Base-by-base conservation (phyloP, 1,140 invertebrate species). In the Metaphire vulgaris region DNA sequence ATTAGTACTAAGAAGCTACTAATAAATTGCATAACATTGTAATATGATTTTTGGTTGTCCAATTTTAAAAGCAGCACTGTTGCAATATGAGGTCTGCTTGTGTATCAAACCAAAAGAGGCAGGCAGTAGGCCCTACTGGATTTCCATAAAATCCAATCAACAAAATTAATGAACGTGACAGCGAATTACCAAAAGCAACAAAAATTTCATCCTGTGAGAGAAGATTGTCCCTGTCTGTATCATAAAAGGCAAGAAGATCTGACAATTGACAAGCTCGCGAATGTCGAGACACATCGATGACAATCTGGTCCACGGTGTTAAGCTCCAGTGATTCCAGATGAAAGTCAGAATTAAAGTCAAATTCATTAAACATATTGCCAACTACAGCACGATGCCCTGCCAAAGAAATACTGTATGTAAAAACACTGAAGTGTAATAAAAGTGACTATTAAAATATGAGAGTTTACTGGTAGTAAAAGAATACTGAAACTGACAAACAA, bases 351-450 rank as follows among this genome's bases (percentile, higher is more conserved):
- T 92, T 91, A 75, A 88, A 88, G 83, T 93, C 91, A 82, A 91
- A 92, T 82, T 92, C 91, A 33, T 90, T 91, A 82, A 92, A 93
- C 90, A 93, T 92, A 81, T 91, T 89, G 77, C 90, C 91, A 68
- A 92, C 90, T 26, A 92, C 83, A 80, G 90, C 92, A 78, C 91
- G 90, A 77, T 91, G 91, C 77, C 90, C 91, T 83, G 80, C 21
- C 79, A 71, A 74, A 31, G 29, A 26, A 73, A 28, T 29, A 31
- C n/a, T n/a, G n/a, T n/a, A n/a, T n/a, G n/a, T n/a, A n/a, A n/a
- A n/a, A n/a, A n/a, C n/a, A n/a, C n/a, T n/a, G n/a, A n/a, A n/a
- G n/a, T n/a, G n/a, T n/a, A n/a, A n/a, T n/a, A n/a, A n/a, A n/a
- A n/a, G n/a, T n/a, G n/a, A n/a, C n/a, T n/a, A n/a, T n/a, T n/a